Base-by-base conservation (phyloP, 2,797 vertebrate species). In the Catostomus latipinnis region DNA sequence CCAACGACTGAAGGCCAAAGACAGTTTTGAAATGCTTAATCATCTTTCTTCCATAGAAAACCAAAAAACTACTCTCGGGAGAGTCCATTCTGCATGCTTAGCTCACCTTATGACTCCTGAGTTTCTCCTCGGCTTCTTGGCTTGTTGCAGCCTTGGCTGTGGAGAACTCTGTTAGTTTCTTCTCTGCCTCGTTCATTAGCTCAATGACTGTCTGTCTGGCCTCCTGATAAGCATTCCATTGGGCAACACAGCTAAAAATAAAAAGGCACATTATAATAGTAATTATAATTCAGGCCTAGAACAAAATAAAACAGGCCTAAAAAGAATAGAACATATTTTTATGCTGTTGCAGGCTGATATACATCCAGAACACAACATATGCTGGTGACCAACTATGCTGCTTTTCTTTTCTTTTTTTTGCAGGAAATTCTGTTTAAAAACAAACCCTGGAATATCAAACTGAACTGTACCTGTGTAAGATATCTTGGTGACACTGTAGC, bases 131-230 rank as follows among this genome's bases (percentile, higher is more conserved):
- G 22, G 96, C 94, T 86, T 96, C 94, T 1, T 88, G 91, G 84
- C 89, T 87, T 13, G 94, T 94, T 85, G 90, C 83, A 22, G 96
- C 92, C 90, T 96, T 98, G 75, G 94, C 89, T 77, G 97, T 91
- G 11, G 94, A 95, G 87, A 99, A 98, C 81, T 92, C 92, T 52
- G 96, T 94, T 88, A 97, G 91, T 81, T 94, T 96, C 90, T 93
- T 94, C 88, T 98, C 97, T 48, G 91, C 91, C 0, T 96, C 93
- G 81, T 98, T 97, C 95, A 99, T 95, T 86, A 96, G 84, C 81
- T 94, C 91, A 74, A 98, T 94, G 65, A 96, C 90, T 9, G 92
- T 91, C 79, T 96, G 95, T 57, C 95, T 95, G 76, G 94, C 91
- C 60, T 90, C 88, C 88, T 97, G 96, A 84, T 97, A 98, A 14